Evolutionary conservation across 2,797 vertebrate genomes (phyloP).

Genomic region (Arrhamphus sclerolepis): DNA sequence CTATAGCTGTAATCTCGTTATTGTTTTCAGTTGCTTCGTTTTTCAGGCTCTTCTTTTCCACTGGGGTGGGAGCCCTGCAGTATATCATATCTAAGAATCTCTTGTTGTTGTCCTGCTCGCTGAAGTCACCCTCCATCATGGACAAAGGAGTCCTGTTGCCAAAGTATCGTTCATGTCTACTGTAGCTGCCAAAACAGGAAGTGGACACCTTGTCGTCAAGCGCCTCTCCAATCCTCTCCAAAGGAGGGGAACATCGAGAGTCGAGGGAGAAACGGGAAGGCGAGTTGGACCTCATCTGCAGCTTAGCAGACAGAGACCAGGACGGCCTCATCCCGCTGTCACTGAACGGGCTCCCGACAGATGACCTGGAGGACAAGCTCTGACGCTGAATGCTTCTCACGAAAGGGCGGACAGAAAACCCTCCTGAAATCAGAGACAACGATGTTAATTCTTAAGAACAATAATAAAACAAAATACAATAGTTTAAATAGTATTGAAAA

Average conservation of each 20-base stretch:
- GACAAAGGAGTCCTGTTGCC: slow-evolving; percentile 88
- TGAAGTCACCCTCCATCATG: slow-evolving; percentile 88
- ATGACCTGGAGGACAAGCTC: slow-evolving; percentile 92
- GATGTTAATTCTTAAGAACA: neutral
- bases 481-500: too few relatives aligned
- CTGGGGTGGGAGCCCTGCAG: slow-evolving; percentile 79
- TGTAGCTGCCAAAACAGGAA: slow-evolving; percentile 90
- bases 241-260: slow-evolving; percentile 90
- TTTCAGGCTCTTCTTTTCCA: slow-evolving; percentile 80
- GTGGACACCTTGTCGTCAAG: slow-evolving; percentile 91
- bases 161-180: slow-evolving; percentile 86
- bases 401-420: slow-evolving; percentile 95
- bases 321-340: slow-evolving; percentile 90
- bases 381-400: slow-evolving; percentile 96
- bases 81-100: slow-evolving; percentile 79
- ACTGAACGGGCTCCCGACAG: slow-evolving; percentile 91
- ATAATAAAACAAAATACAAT: neutral
- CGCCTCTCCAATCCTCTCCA: slow-evolving; percentile 94
- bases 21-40: slow-evolving; percentile 91
- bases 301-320: slow-evolving; percentile 93
- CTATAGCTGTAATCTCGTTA: slow-evolving; percentile 91
- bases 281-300: slow-evolving; percentile 90
- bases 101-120: slow-evolving; percentile 81
- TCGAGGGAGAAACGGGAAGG: slow-evolving; percentile 93
- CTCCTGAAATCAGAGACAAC: slow-evolving; percentile 79